These are phyloP conservation scores for Calycopis cecrops DNA, from an alignment of 1,140 invertebrate genomes.

Conservation along the genomic window DNA sequence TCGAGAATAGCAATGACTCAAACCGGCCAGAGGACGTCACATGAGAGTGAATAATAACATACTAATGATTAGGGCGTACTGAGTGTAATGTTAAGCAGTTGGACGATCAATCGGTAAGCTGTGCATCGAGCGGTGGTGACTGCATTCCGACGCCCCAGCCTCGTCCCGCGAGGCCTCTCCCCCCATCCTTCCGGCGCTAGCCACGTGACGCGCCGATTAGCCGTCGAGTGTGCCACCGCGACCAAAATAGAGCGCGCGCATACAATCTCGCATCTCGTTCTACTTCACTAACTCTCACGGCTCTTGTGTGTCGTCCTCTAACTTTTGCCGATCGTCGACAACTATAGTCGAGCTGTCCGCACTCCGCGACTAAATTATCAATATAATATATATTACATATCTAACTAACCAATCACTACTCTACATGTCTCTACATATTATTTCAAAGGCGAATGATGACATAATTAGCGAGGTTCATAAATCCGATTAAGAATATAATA, in stretches of 20 bases:
- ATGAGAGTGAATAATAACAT: slow-evolving; percentile 12
- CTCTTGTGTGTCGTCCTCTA: slow-evolving; percentile 45
- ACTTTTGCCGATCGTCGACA: slow-evolving; percentile 35
- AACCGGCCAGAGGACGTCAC: neutral
- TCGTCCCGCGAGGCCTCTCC: slow-evolving; percentile 54
- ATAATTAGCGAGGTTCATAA: too few relatives aligned
- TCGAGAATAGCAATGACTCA: neutral
- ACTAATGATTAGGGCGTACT: slow-evolving; percentile 21
- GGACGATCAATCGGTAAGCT: slow-evolving; percentile 63
- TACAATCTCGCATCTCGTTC: slow-evolving; percentile 62
- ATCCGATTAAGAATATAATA: too few relatives aligned
- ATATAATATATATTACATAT: too few relatives aligned
- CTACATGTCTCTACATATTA: too few relatives aligned
- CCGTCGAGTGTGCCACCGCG: slow-evolving; percentile 66
- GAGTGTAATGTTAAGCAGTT: slow-evolving; percentile 39
- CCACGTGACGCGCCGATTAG: slow-evolving; percentile 71
- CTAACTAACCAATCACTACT: too few relatives aligned
- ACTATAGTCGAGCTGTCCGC: slow-evolving; percentile 25
- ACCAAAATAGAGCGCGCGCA: slow-evolving; percentile 70
- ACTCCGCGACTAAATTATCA: slow-evolving; percentile 12
- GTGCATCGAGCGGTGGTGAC: slow-evolving; percentile 66
- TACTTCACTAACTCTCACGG: slow-evolving; percentile 57
- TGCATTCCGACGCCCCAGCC: slow-evolving; percentile 66
- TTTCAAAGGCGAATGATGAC: too few relatives aligned
- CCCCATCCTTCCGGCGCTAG: slow-evolving; percentile 66